Evolutionary conservation across 2,888 invertebrate species (phyloP), one percentile per base, ranked within the genome.

Genomic region (Eretmocerus hayati): DNA sequence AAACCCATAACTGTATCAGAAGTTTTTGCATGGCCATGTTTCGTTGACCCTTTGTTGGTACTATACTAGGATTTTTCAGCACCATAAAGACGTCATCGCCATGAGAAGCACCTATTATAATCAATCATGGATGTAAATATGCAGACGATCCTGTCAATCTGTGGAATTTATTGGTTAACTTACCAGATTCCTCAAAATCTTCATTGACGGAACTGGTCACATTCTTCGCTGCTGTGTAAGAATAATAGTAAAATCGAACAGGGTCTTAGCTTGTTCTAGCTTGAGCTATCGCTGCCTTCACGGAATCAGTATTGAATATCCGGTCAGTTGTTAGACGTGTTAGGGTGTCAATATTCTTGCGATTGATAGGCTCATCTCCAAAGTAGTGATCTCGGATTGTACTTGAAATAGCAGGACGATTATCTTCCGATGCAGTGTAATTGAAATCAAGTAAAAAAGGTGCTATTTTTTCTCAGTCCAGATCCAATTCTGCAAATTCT

Each of bases 321-420:
- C 84, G 72, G 65, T 87, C 85, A 1, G 83, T 75, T 1, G 84
- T 71, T 58, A 85, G 77, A 74, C 81, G 66, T 15, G 60, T 56
- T 5, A 65, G 18, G 5, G 50, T 13, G 13, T 54, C 48, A 4
- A 56, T 48, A 13, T 58, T 63, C 6, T 46, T 36, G 45, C 67
- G 71, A 11, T 74, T 70, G 46, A 82, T 75, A 0, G 74, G 66
- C 38, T 33, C 15, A 13, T 33, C n/a, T 5, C 33, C 33, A 33
- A 33, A 15, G 15, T 33, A 33, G 15, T 33, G 33, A 5, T 15
- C 5, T 9, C 33, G 33, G 15, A 33, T 33, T 5, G 6, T 5
- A n/a, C 15, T 5, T 5, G 33, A 9, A 6, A 33, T 16, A 5
- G 11, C 15, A 5, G 9, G 8, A n/a, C 15, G 9, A 9, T 33